Evolutionary conservation across 2,888 invertebrate species (phyloP), one percentile per base, ranked within the genome.

Genomic region (Stratiomys singularior): DNA sequence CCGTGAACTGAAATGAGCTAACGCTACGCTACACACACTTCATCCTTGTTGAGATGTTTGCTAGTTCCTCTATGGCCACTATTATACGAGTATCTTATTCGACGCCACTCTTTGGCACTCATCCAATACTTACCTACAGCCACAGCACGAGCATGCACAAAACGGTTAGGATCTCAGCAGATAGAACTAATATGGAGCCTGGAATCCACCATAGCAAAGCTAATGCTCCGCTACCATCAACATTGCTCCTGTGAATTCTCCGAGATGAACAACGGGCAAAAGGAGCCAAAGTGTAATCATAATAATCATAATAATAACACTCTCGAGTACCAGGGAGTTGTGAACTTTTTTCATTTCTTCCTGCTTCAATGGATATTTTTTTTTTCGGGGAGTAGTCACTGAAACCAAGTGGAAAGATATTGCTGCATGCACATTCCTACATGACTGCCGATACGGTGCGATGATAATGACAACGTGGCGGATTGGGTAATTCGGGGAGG

Each of bases 291-390:
- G 64, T 76, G 64, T 76, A 76, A 76, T 76, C 76, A 76, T 76
- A 76, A 76, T 76, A 76, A 76, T 72, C 52, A 72, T 76, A 76
- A 76, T 76, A 76, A 76, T 76, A 76, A 76, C 64, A 63, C 46
- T 76, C 58, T 37, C 44, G 60, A 74, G 74, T 74, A 60, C 44
- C 44, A 15, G 52, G 64, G 27, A 28, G 27, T 64, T 44, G 64
- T 25, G 64, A 76, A 76, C 47, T 76, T 64, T 76, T 76, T 76
- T 74, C 74, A 74, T 74, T 58, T 74, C 76, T 76, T 76, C 46
- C 5, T 64, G 18, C 1, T 23, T 18, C 21, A 27, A 56, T 56
- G 7, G 58, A 37, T 27, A 27, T 18, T 25, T 76, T 37, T 30
- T 46, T 25, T 23, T 5, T 46, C 46, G 44, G 27, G 47, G 27